Base-by-base conservation (phyloP, 2,113 vertebrate species). In the Cricetomys ansorgei region DNA sequence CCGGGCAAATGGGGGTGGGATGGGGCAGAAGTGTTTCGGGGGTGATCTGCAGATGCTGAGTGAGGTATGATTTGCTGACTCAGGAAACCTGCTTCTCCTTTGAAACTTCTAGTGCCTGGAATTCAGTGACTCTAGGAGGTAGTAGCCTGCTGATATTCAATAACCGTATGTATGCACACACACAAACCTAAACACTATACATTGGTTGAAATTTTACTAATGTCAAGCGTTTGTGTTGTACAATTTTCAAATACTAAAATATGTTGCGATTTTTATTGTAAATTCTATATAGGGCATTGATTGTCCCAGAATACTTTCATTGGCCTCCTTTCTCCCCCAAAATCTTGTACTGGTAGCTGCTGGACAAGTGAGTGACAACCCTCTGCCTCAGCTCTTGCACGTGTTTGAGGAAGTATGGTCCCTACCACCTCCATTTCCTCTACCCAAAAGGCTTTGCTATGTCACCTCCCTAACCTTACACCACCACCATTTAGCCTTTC, bases 101-200 rank as follows among this genome's bases (percentile, higher is more conserved):
- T 43, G 70, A 92, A 76, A n/a, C 25, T 50, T 91, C 64, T 34
- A 80, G 6, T 92, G 72, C 45, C 23, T 97, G 40, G n/a, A 93
- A 87, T 84, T 73, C 72, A 94, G 64, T 83, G 17, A 17, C 15
- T 25, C 25, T 79, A 76, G 65, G 43, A 76, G 65, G 43, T 27
- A 80, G 17, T 59, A 16, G 1, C 65, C 2, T 83, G 27, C 53
- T 64, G 8, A 76, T 75, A 89, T 65, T 87, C 94, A 83, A 53
- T 23, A 96, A 29, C 23, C 0, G 9, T 72, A 6, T 23, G 23
- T 5, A 29, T 55, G 21, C 29, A 40, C 5, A 67, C 9, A 59
- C 5, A 4, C 7, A 17, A 17, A 37, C 29, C n/a, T 13, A 19
- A 48, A 48, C 40, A 55, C 19, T 34, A 13, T 11, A 45, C 65